These are phyloP conservation scores for Mormoops blainvillei DNA, from an alignment of 2,113 vertebrate species.

Conservation along the genomic window DNA sequence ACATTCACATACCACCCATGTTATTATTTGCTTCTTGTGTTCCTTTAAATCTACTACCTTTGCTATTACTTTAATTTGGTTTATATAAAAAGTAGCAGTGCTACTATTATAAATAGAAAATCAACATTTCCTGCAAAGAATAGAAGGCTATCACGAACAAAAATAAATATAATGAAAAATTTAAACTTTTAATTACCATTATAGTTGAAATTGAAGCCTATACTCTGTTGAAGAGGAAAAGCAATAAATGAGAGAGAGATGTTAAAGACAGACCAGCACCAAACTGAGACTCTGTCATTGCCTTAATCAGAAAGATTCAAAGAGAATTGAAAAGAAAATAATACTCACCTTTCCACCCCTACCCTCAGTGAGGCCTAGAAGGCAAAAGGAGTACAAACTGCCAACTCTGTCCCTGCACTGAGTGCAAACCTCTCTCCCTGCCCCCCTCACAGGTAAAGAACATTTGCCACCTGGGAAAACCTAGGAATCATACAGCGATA, in stretches of 20 bases:
- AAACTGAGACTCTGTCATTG: not conserved
- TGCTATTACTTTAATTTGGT: not conserved
- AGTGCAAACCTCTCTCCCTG: not conserved
- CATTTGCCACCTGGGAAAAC: conserved; percentile 46
- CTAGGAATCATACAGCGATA: conserved; percentile 34
- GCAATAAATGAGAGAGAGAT: not conserved
- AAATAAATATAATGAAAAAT: conserved; percentile 5
- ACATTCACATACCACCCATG: not conserved
- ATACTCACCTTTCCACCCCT: not conserved
- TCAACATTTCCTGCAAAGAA: not conserved
- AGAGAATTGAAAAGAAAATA: not conserved
- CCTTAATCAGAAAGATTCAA: not conserved
- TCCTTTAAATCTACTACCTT: conserved; percentile 18
- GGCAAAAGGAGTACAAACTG: not conserved
- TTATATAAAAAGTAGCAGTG: not conserved
- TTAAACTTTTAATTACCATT: not conserved
- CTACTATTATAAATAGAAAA: not conserved
- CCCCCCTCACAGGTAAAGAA: conserved; percentile 64
- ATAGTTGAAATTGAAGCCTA: not conserved
- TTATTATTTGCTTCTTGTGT: not conserved
- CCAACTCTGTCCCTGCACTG: not conserved
- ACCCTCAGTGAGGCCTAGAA: not conserved
- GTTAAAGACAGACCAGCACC: not conserved
- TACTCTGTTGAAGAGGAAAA: not conserved
- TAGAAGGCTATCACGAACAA: not conserved